phyloP scores from a whole-genome alignment of 2,797 vertebrate genomes.

The Nothura maculosa region DNA sequence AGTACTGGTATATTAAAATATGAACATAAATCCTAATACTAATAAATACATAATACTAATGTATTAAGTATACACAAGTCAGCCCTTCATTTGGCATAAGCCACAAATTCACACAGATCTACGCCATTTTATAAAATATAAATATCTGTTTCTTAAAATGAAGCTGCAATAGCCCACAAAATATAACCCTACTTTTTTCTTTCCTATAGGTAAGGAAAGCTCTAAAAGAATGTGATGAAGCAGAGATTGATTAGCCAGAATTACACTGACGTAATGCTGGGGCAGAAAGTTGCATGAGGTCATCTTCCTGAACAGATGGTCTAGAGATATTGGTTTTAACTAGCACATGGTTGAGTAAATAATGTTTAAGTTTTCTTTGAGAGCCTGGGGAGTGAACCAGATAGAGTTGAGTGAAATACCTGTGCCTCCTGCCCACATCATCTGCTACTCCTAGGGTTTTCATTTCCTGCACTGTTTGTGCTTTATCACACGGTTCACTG shows the following conservation, averaged over 20 bases:
- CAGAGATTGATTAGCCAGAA: conserved; percentile 60
- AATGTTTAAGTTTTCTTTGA: conserved; percentile 79
- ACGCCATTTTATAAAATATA: background rate
- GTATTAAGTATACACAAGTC: background rate
- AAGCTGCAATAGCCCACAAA: background rate
- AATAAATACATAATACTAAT: background rate
- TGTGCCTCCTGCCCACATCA: conserved; percentile 79
- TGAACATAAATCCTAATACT: background rate
- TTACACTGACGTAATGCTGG: conserved; percentile 64
- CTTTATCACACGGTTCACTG: conserved; percentile 82
- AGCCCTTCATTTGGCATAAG: background rate
- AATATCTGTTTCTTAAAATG: background rate
- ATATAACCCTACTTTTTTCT: background rate
- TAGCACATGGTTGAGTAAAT: conserved; percentile 81
- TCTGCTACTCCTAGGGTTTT: conserved; percentile 84
- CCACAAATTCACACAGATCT: background rate
- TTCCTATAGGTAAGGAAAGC: background rate
- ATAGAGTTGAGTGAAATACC: conserved; percentile 74
- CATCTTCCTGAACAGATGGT: conserved; percentile 84
- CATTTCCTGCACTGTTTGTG: conserved; percentile 86
- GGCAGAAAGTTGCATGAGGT: conserved; percentile 71
- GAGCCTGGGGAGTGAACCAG: conserved; percentile 81
- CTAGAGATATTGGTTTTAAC: conserved; percentile 78
- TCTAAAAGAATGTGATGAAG: conserved; percentile 5
- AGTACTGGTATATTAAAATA: background rate